Evolutionary conservation across 2,888 invertebrate genomes (phyloP).

Genomic region (Nineta flava): DNA sequence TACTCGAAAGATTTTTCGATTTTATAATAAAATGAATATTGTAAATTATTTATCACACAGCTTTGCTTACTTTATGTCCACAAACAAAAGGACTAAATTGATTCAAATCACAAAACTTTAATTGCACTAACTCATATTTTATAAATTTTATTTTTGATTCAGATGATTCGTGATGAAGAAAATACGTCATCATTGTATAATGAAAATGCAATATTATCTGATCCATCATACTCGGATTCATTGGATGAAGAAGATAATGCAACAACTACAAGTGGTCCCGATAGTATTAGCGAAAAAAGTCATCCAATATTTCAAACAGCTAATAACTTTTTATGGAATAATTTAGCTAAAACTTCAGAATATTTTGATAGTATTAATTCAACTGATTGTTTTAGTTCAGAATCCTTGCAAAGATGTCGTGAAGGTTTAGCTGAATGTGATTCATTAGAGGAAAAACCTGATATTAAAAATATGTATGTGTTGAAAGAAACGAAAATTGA

Average conservation of each 20-base stretch:
- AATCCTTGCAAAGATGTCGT: slow-evolving; percentile 28
- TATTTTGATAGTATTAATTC: slow-evolving; percentile 57
- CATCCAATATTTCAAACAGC: slow-evolving; percentile 26
- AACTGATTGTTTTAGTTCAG: slow-evolving; percentile 26
- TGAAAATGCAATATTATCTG: slow-evolving; percentile 12
- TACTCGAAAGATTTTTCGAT: too few relatives aligned
- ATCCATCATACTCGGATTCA: slow-evolving; percentile 31
- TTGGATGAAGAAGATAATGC: slow-evolving; percentile 26
- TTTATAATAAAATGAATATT: too few relatives aligned
- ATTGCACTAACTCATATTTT: too few relatives aligned
- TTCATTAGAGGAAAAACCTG: slow-evolving; percentile 31
- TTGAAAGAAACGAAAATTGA: neutral
- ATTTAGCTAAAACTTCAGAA: slow-evolving; percentile 20
- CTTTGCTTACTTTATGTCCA: too few relatives aligned
- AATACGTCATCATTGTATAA: slow-evolving; percentile 3
- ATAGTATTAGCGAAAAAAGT: slow-evolving; percentile 16
- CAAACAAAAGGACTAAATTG: too few relatives aligned
- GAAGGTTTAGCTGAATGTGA: slow-evolving; percentile 41
- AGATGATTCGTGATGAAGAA: neutral
- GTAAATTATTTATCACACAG: too few relatives aligned
- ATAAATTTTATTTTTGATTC: too few relatives aligned
- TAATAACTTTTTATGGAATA: slow-evolving; percentile 38
- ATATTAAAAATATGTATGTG: neutral
- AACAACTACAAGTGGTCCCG: slow-evolving; percentile 6
- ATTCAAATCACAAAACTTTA: too few relatives aligned